A percentile compares a stretch with the other conserved stretches of the same genome.
Conservation (phyloP, 2,888 invertebrate genomes). For the Hypomecis punctinalis region DNA sequence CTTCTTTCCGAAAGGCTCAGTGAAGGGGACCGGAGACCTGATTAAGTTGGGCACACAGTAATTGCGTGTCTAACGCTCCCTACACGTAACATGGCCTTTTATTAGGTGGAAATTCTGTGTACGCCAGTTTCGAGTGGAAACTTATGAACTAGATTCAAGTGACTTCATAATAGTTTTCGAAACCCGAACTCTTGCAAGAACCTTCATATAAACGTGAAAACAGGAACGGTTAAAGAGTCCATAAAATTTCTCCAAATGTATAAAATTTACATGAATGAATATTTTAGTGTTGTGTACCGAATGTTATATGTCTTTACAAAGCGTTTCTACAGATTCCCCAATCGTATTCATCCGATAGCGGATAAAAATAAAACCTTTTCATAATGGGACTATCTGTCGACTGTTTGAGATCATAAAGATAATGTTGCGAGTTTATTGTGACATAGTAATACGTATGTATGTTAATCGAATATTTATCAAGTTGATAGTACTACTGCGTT, state of each 20-base stretch:
- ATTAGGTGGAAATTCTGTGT: conserved; percentile 84
- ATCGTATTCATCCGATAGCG: conserved; percentile 46
- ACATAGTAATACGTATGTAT: conserved; percentile 26
- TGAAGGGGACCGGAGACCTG: conserved; percentile 64
- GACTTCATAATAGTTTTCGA: conserved; percentile 47
- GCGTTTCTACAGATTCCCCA: conserved; percentile 33
- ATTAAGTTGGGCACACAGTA: conserved; percentile 70
- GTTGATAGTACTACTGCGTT: conserved; percentile 53
- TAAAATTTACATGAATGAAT: conserved; percentile 65
- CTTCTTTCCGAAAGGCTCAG: conserved; percentile 52
- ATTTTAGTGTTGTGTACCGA: conserved; percentile 52
- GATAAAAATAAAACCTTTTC: conserved; percentile 45
- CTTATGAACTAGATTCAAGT: conserved; percentile 65
- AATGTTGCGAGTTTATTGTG: conserved; percentile 17
- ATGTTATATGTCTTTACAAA: conserved; percentile 49
- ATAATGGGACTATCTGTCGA: conserved; percentile 47
- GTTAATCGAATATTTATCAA: conserved; percentile 32
- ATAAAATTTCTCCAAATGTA: conserved; percentile 48
- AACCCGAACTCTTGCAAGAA: conserved; percentile 39
- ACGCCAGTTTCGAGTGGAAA: conserved; percentile 69
- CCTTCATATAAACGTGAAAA: conserved; percentile 42
- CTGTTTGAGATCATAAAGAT: conserved; percentile 14
- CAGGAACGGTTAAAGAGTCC: conserved; percentile 45
- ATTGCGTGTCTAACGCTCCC: conserved; percentile 82
- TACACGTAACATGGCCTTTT: conserved; percentile 82